These are phyloP conservation scores for Drosophila kuntzei DNA, from an alignment of 2,888 invertebrate species.

Conservation along the genomic window DNA sequence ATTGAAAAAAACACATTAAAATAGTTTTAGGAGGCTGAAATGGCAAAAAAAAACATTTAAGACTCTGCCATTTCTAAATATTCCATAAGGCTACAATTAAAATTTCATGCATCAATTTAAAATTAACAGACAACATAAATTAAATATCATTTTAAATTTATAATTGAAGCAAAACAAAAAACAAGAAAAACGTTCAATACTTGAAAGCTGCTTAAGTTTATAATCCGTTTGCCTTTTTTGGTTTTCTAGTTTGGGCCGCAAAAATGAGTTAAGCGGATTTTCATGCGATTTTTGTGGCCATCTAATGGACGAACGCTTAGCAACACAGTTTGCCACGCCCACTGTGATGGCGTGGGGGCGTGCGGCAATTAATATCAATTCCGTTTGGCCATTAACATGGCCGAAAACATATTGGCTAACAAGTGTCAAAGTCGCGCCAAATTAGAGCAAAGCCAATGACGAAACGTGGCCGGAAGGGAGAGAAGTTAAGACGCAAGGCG, in stretches of 20 bases:
- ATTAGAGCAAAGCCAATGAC: conserved; percentile 75
- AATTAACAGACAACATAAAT: no score
- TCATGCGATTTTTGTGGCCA: conserved; percentile 49
- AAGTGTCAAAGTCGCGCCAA: conserved; percentile 82
- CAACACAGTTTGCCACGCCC: conserved; percentile 60
- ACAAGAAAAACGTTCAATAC: conserved; percentile 23
- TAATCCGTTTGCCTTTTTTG: conserved; percentile 52
- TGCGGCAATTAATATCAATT: conserved; percentile 76
- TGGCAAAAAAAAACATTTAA: no score
- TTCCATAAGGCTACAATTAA: no score
- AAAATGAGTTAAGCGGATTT: conserved; percentile 77
- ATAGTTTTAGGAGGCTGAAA: no score
- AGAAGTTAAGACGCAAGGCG: neutral
- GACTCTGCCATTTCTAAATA: no score
- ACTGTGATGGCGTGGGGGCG: conserved; percentile 36
- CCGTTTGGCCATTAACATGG: conserved; percentile 77
- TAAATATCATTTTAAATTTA: no score
- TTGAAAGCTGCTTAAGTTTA: conserved; percentile 26
- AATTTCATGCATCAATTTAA: no score
- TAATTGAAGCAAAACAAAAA: neutral
- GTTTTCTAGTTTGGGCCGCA: conserved; percentile 16
- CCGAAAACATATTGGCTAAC: conserved; percentile 79
- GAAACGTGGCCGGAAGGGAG: conserved; percentile 25
- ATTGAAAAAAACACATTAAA: no score
- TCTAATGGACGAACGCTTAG: conserved; percentile 57